Base-by-base conservation (phyloP, 2,113 vertebrate genomes). In the Crypturellus undulatus region DNA sequence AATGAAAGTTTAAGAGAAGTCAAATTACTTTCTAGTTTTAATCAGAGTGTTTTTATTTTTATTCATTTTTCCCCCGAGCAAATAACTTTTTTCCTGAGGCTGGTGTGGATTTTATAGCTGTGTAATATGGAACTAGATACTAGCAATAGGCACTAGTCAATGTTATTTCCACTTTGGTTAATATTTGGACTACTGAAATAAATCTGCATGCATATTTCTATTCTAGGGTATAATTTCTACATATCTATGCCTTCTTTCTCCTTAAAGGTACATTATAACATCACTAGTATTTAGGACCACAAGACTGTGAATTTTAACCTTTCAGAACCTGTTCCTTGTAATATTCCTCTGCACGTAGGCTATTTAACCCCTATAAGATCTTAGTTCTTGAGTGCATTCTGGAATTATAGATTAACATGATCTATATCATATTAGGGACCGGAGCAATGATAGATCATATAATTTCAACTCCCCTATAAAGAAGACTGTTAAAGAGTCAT, bases 1-100 rank as follows among this genome's bases (percentile, higher is more conserved):
- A 97, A 70, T 79, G 12, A 93, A 97, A 94, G 56, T 71, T 94
- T 94, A 93, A 79, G 70, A 89, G 10, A 83, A 49, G 43, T 84
- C 68, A 92, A 89, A 6, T 36, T 96, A 19, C 59, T 51, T 94
- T 94, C 82, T 84, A 51, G 15, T 58, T 89, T 90, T 97, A 2
- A 2, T 49, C 10, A 17, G 1, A 0, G 1, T 18, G 1, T 1
- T 24, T 72, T 93, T 77, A 64, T 90, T 96, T 96, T 96, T 90
- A 45, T 16, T 4, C 38, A n/a, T 68, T 3, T 42, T 67, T 73
- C 10, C 4, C 5, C 7, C 6, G 0, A 70, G 43, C 28, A 93
- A 91, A 77, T 9, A 85, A 22, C 52, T 77, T 95, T 85, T 58
- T 18, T 24, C 3, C 34, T 36, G 38, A 30, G 17, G 47, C 14